Base-by-base conservation (phyloP, 2,797 vertebrate species). In the Rhodeus uyekii region DNA sequence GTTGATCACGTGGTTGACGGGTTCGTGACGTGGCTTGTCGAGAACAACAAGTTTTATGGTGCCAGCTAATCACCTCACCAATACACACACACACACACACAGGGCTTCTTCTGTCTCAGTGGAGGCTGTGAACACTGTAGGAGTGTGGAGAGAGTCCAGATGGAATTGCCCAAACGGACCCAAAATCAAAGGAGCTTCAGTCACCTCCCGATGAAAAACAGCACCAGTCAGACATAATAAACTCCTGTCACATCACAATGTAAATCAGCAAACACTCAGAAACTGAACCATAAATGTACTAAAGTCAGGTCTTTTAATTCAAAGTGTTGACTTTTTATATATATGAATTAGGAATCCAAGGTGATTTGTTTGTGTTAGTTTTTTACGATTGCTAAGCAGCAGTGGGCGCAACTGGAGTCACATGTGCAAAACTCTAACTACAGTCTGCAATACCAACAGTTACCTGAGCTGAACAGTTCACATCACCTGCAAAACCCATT, bases 361-460 rank as follows among this genome's bases (percentile, higher is more conserved):
- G 53, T 14, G 36, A 73, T 63, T 68, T 83, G 81, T 85, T 85
- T 85, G 85, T 76, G 73, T 60, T 74, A 86, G n/a, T n/a, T n/a
- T n/a, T n/a, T n/a, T n/a, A n/a, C n/a, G n/a, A n/a, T n/a, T n/a
- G n/a, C n/a, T n/a, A n/a, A n/a, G n/a, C n/a, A n/a, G n/a, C n/a
- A n/a, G n/a, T n/a, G n/a, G n/a, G n/a, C n/a, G n/a, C n/a, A n/a
- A n/a, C n/a, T n/a, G n/a, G n/a, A n/a, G n/a, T n/a, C n/a, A n/a
- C n/a, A n/a, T n/a, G n/a, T n/a, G n/a, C n/a, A n/a, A n/a, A n/a
- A n/a, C n/a, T n/a, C n/a, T n/a, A n/a, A n/a, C n/a, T n/a, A n/a
- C n/a, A n/a, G n/a, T n/a, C n/a, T n/a, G n/a, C n/a, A n/a, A n/a
- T n/a, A n/a, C n/a, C n/a, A n/a, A n/a, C n/a, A n/a, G n/a, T n/a